Conservation (phyloP, 2,113 vertebrate genomes). For the Vombatus ursinus region DNA sequence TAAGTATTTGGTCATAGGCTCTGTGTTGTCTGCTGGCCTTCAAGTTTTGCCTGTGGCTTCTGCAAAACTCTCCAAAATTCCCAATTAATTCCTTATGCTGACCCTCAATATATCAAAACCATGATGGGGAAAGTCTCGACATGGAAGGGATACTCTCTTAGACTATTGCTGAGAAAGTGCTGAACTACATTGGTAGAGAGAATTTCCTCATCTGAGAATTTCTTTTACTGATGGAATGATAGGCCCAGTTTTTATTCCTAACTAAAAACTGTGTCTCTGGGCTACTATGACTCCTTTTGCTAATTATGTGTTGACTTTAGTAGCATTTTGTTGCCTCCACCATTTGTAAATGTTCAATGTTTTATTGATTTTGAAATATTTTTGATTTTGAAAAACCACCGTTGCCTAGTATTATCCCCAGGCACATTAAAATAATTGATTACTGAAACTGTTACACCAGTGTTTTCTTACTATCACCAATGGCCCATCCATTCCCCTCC, state of each 20-base stretch:
- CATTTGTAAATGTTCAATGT: background rate
- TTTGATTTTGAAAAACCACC: background rate
- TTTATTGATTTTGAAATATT: background rate
- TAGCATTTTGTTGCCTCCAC: background rate
- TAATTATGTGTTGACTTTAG: background rate
- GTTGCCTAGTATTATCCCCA: background rate
- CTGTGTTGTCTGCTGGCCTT: no score
- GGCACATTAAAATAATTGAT: background rate
- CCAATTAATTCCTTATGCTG: no score
- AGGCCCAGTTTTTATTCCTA: background rate
- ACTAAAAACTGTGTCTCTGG: background rate
- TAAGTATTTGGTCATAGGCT: no score
- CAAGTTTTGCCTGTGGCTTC: no score
- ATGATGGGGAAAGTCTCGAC: no score
- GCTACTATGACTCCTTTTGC: background rate
- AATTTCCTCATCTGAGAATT: background rate
- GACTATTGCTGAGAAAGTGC: background rate
- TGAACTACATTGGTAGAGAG: background rate
- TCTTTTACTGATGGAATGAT: background rate
- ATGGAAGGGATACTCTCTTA: background rate
- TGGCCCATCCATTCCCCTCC: background rate
- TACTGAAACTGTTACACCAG: background rate
- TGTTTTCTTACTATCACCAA: background rate
- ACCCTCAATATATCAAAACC: no score
- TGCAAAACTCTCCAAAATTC: no score